phyloP scores from a whole-genome alignment of 2,888 invertebrate genomes.

The Eupsilia transversa region DNA sequence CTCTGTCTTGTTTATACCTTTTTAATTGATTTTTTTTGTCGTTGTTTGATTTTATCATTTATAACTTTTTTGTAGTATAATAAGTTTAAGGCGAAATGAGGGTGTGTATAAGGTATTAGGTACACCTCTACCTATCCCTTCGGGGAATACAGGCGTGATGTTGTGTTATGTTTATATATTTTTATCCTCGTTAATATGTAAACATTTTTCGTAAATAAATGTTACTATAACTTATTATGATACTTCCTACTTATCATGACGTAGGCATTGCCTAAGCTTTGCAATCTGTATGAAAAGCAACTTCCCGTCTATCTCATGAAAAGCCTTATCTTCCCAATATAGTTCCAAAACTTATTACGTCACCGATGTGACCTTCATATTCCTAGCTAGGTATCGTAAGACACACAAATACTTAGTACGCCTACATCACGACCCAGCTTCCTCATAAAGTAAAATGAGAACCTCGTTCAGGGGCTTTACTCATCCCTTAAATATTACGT shows the following conservation, averaged over 20 bases:
- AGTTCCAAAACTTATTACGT: neutral
- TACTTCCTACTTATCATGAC: neutral
- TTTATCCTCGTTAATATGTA: too few species aligned
- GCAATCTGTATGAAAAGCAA: neutral
- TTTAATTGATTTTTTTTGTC: too few species aligned
- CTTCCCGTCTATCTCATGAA: neutral
- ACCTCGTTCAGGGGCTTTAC: slow-evolving; percentile 26
- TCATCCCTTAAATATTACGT: slow-evolving; percentile 19
- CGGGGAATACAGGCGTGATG: too few species aligned
- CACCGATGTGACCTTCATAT: neutral
- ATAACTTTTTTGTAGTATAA: too few species aligned
- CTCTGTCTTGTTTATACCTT: too few species aligned
- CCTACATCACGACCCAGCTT: neutral
- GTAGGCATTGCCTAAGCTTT: neutral
- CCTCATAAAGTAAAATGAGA: slow-evolving; percentile 31
- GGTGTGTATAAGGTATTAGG: too few species aligned
- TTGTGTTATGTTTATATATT: too few species aligned
- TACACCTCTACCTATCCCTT: too few species aligned
- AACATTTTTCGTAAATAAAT: too few species aligned
- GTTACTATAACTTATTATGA: neutral
- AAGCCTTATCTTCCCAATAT: neutral
- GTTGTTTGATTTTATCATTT: too few species aligned
- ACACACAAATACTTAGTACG: slow-evolving; percentile 20
- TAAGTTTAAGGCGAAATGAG: too few species aligned
- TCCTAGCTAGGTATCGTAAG: neutral